Evolutionary conservation across 2,797 vertebrate species (phyloP), one percentile per base, ranked within the genome.

Genomic region (Bovichtus variegatus): DNA sequence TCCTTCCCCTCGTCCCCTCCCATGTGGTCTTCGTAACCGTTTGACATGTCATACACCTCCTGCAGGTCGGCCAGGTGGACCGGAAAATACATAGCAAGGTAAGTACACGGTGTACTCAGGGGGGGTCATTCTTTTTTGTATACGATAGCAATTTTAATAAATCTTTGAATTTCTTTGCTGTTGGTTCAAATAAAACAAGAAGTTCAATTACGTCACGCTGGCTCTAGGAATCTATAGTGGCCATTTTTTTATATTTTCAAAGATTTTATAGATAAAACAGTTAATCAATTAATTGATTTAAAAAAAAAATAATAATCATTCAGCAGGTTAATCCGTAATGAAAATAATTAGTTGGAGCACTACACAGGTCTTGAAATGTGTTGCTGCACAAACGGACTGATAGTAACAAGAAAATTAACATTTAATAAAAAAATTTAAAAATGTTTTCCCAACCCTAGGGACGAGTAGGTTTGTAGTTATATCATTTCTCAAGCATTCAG

Each of bases 1-100:
- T 99, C 98, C 88, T 97, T 97, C 84, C 94, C 96, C 84, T 98
- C 98, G 78, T 99, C 98, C 66, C 87, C 93, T 69, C 96, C 97
- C 97, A 99, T 99, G 96, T 98, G 98, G 91, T 99, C 98, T 95
- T 99, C 97, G 91, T 98, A 99, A 97, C 98, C 98, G 94, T 99
- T 99, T 86, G 98, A 99, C 98, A 99, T 99, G 90, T 96, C 96
- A 88, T 94, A 95, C 76, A 94, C 94, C 89, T 96, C 95, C 95
- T 96, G 90, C 63, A 83, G 62, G 55, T 91, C 88, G 5, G 87
- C 80, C 89, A 79, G 78, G 27, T 82, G 77, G 64, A 54, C 13
- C 50, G 0, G 50, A 70, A 65, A 69, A 80, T n/a, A 82, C 54
- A 85, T 38, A 69, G 55, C 9, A 9, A 65, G 53, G 51, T 84